Conservation (phyloP, 37 sponge, comb jelly and placozoan species). For the Aphrocallistes beatrix region DNA sequence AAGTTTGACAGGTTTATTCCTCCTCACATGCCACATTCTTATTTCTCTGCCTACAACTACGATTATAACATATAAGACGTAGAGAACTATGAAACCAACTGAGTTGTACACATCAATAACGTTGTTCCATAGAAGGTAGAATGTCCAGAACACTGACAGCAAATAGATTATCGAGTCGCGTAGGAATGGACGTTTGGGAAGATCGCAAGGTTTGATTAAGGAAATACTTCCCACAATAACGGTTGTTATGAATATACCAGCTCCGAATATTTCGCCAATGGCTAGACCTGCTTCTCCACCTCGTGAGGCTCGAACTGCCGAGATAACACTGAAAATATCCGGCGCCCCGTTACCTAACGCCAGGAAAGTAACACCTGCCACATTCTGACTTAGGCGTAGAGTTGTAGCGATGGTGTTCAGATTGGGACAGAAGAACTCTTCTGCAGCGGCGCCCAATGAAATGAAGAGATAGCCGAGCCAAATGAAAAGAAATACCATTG, state of each 20-base stretch:
- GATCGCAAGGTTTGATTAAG: constrained; percentile 49
- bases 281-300: constrained; percentile 64
- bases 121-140: constrained; percentile 66
- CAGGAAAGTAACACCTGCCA: constrained; percentile 91
- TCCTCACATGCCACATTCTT: background rate
- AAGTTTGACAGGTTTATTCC: background rate
- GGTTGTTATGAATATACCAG: constrained; percentile 92
- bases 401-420: constrained; percentile 76
- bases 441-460: constrained; percentile 80
- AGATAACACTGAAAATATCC: constrained; percentile 86
- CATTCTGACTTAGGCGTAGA: constrained; percentile 73
- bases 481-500: constrained; percentile 68
- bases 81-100: constrained; percentile 66
- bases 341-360: constrained; percentile 96
- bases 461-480: constrained; percentile 84
- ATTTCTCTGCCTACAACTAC: constrained; percentile 64
- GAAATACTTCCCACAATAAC: constrained; percentile 77
- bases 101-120: constrained; percentile 40
- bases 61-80: constrained; percentile 70
- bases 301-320: constrained; percentile 55
- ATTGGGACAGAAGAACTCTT: constrained; percentile 95
- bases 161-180: constrained; percentile 88
- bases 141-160: constrained; percentile 66
- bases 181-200: constrained; percentile 81
- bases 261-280: constrained; percentile 92